Conservation (phyloP, 2,113 vertebrate species). For the Silurus meridionalis region DNA sequence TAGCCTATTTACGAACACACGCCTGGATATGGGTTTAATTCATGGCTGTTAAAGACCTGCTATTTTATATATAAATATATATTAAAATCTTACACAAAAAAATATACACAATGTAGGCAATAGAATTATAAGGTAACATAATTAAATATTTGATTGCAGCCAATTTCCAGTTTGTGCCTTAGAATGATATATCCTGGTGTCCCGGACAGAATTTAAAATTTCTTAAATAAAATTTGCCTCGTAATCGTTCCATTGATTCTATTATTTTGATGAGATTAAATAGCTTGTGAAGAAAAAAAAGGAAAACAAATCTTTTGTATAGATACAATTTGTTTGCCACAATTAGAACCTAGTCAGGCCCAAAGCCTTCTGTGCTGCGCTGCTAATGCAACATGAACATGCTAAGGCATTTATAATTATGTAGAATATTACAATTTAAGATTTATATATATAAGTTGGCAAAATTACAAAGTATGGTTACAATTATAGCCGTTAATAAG, state of each 20-base stretch:
- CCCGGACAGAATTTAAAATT: neutral
- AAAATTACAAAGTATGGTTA: neutral
- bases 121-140: neutral
- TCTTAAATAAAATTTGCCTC: neutral
- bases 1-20: neutral
- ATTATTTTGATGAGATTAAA: neutral
- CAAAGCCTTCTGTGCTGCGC: neutral
- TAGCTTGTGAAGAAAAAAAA: neutral
- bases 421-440: neutral
- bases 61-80: neutral
- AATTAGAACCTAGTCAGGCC: neutral
- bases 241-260: neutral
- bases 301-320: neutral
- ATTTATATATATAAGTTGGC: neutral
- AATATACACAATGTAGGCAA: neutral
- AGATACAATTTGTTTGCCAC: neutral
- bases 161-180: neutral
- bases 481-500: neutral
- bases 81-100: neutral
- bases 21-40: neutral
- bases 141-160: neutral
- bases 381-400: neutral
- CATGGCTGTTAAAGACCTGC: neutral
- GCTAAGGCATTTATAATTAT: neutral
- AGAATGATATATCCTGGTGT: neutral